Percentiles rank a stretch among this genome's conserved stretches.
Evolutionary conservation across 1,140 invertebrate species (phyloP).

Genomic region (Drosophila gunungcola): DNA sequence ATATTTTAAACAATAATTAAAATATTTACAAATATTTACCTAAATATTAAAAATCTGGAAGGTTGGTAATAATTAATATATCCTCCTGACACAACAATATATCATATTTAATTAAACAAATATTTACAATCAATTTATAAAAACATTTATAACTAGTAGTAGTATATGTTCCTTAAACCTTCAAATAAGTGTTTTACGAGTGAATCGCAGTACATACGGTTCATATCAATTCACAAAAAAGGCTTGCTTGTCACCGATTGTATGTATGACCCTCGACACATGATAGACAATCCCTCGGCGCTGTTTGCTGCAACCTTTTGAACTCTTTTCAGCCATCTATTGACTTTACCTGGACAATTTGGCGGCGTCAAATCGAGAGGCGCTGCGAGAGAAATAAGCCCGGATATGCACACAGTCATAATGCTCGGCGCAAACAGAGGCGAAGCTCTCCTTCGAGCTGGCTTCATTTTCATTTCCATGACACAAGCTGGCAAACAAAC

Average conservation of each 20-base stretch:
- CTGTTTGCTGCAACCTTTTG: conserved; percentile 26
- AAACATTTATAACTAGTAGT: no score
- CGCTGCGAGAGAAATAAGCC: conserved; percentile 37
- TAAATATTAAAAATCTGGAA: no score
- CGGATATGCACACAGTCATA: conserved; percentile 47
- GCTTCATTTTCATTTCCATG: conserved; percentile 73
- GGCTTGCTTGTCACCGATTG: background rate
- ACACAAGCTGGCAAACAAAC: conserved; percentile 47
- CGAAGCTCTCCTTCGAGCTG: conserved; percentile 30
- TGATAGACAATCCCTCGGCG: conserved; percentile 15
- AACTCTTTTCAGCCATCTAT: conserved; percentile 43
- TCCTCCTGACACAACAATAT: no score
- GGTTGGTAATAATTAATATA: no score
- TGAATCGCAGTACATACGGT: background rate
- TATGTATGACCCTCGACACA: conserved; percentile 8
- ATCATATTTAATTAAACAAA: no score
- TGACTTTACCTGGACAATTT: conserved; percentile 52
- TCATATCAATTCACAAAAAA: background rate
- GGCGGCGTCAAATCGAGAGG: conserved; percentile 27
- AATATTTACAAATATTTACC: no score
- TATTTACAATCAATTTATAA: no score
- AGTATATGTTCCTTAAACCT: background rate
- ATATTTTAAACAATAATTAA: no score
- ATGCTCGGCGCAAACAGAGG: conserved; percentile 38
- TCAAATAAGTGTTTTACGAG: background rate